Evolutionary conservation across 2,888 invertebrate genomes (phyloP).

Genomic region (Acleris cristana): DNA sequence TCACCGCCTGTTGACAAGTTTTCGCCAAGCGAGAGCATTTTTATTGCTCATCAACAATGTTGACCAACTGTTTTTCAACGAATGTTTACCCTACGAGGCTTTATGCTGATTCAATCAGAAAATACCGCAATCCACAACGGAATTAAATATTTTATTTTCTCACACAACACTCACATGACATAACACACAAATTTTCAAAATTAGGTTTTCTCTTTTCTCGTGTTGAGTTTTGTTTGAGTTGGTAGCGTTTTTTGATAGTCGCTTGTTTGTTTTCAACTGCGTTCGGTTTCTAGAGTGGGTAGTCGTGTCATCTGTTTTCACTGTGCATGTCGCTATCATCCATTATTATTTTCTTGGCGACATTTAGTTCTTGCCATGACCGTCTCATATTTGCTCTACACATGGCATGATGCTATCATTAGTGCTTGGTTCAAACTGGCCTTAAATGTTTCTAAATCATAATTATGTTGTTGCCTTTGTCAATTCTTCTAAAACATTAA

Average conservation of each 20-base stretch:
- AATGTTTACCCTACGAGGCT: no score
- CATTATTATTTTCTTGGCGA: slow-evolving; percentile 24
- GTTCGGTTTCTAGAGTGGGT: slow-evolving; percentile 17
- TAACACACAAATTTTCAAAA: slow-evolving; percentile 8
- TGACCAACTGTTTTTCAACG: no score
- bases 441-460: slow-evolving; percentile 3
- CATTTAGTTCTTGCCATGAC: slow-evolving; percentile 16
- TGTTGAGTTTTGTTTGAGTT: slow-evolving; percentile 23
- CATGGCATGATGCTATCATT: slow-evolving; percentile 34
- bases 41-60: no score
- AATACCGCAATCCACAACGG: no score
- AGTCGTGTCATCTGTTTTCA: slow-evolving; percentile 33
- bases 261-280: slow-evolving; percentile 19
- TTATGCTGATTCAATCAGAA: no score
- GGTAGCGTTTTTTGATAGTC: slow-evolving; percentile 15
- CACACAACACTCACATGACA: slow-evolving; percentile 5
- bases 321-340: slow-evolving; percentile 53
- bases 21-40: no score
- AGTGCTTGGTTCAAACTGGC: slow-evolving; percentile 9
- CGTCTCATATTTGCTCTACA: slow-evolving; percentile 12
- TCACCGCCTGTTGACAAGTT: no score
- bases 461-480: not conserved
- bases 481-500: not conserved
- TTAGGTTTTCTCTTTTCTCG: slow-evolving; percentile 22
- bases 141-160: no score